Evolutionary conservation across 2,797 vertebrate species (phyloP).

Genomic region (Pangasius macronema): DNA sequence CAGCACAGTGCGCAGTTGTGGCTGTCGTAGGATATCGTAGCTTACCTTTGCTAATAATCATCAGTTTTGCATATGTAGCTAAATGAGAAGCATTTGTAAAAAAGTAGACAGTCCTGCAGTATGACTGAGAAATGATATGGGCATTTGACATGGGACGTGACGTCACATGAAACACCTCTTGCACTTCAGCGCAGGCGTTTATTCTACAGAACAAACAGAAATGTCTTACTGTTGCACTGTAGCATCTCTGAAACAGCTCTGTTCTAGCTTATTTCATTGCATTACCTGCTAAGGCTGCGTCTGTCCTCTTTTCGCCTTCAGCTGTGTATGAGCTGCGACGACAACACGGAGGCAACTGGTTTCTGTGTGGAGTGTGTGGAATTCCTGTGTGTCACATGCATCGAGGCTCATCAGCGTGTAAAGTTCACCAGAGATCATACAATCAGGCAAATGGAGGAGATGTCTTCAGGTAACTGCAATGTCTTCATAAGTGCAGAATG

Average conservation of each 20-base stretch:
- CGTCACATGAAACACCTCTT: not conserved
- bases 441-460: constrained; percentile 95
- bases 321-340: constrained; percentile 97
- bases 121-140: not conserved
- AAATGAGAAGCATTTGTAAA: not conserved
- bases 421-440: constrained; percentile 98
- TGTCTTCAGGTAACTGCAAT: constrained; percentile 85
- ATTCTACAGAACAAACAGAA: not conserved
- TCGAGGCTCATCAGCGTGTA: constrained; percentile 95
- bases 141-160: not conserved
- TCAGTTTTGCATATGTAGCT: not conserved
- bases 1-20: not conserved
- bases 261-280: not conserved
- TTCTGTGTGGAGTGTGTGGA: constrained; percentile 98
- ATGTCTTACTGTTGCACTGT: not conserved
- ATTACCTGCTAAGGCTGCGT: not conserved
- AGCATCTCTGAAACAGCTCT: not conserved
- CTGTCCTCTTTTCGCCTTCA: constrained; percentile 53
- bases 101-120: not conserved
- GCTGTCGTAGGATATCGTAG: not conserved
- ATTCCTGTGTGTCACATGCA: constrained; percentile 95
- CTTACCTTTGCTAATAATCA: not conserved
- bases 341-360: constrained; percentile 95
- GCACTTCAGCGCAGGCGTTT: not conserved
- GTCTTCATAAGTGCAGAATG: not conserved